Evolutionary conservation across 1,140 invertebrate species (phyloP).

Genomic region (Philaenus spumarius): DNA sequence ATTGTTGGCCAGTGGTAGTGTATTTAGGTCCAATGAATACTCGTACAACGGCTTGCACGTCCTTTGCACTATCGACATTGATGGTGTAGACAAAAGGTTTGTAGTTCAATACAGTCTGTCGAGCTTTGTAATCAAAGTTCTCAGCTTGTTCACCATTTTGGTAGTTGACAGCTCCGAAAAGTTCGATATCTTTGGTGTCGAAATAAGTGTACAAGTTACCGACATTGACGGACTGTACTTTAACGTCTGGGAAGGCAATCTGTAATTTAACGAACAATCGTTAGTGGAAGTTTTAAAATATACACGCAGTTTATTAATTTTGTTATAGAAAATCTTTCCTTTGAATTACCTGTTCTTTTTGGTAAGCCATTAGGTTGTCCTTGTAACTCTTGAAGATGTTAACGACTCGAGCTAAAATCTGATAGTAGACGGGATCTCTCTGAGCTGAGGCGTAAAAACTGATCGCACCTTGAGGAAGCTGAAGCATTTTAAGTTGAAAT

Average conservation of each 20-base stretch:
- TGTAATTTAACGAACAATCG: constrained; percentile 47
- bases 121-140: not conserved
- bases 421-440: constrained; percentile 48
- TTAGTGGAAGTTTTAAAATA: too few relatives aligned
- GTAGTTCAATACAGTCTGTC: constrained; percentile 55
- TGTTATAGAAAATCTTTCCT: not conserved
- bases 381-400: constrained; percentile 46
- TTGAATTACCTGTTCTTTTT: constrained; percentile 38
- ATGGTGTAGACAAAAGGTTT: constrained; percentile 56
- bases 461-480: constrained; percentile 42
- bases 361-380: constrained; percentile 49
- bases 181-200: constrained; percentile 40
- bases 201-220: constrained; percentile 5
- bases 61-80: constrained; percentile 48
- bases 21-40: constrained; percentile 64
- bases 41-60: constrained; percentile 47
- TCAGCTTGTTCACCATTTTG: constrained; percentile 40
- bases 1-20: constrained; percentile 45
- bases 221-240: constrained; percentile 35
- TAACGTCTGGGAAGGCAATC: constrained; percentile 27
- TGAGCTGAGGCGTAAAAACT: constrained; percentile 41
- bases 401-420: constrained; percentile 43
- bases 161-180: constrained; percentile 49
- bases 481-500: not conserved
- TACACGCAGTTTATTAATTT: too few relatives aligned